Evolutionary conservation across 2,888 invertebrate genomes (phyloP).

Genomic region (Apoda limacodes): DNA sequence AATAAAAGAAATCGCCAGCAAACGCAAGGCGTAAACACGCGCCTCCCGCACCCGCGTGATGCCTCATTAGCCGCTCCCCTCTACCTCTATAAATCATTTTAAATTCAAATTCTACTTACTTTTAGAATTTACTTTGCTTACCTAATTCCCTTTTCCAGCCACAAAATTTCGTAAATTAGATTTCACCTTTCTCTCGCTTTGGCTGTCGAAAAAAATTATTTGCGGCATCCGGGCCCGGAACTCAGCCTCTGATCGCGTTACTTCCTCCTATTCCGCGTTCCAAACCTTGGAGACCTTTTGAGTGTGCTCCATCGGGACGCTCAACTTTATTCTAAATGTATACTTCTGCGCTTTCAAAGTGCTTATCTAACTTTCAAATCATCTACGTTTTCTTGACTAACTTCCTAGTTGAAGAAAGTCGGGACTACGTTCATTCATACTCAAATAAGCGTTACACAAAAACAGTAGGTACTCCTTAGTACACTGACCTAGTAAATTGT

Average conservation of each 20-base stretch:
- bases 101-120: constrained; percentile 68
- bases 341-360: no score
- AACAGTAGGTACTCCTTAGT: no score
- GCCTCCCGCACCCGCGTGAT: constrained; percentile 65
- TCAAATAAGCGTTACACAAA: no score
- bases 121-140: constrained; percentile 64
- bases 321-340: not conserved
- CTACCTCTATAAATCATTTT: constrained; percentile 66
- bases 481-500: no score
- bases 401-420: no score
- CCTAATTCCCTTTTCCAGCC: constrained; percentile 56
- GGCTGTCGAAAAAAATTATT: constrained; percentile 44
- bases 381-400: no score
- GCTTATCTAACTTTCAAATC: no score
- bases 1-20: constrained; percentile 42
- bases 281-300: constrained; percentile 23
- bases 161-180: constrained; percentile 62
- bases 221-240: constrained; percentile 41
- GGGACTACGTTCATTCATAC: no score
- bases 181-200: constrained; percentile 47
- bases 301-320: constrained; percentile 22
- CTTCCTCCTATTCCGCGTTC: constrained; percentile 28
- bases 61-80: constrained; percentile 68
- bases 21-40: constrained; percentile 53
- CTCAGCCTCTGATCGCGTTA: constrained; percentile 33